phyloP scores from a whole-genome alignment of 2,113 vertebrate genomes.

The Calonectris borealis region DNA sequence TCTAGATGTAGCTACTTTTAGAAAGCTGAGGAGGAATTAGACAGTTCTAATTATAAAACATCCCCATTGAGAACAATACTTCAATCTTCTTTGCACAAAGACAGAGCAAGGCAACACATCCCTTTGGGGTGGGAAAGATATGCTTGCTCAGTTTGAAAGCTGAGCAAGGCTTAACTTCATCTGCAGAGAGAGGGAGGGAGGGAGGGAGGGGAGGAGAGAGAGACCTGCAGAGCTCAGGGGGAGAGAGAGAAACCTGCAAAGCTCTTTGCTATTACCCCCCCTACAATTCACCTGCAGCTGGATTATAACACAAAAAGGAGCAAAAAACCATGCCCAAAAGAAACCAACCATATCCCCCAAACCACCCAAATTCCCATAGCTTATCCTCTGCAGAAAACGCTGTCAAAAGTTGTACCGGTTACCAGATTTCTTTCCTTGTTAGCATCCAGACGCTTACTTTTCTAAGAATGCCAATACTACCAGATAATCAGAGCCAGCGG shows the following conservation, averaged over 20 bases:
- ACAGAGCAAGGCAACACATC: neutral
- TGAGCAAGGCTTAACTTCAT: neutral
- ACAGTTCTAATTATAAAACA: constrained; percentile 12
- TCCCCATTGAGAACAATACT: neutral
- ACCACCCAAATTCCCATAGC: neutral
- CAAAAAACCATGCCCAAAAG: neutral
- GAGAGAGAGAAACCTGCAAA: neutral
- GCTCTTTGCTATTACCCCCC: neutral
- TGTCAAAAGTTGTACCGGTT: neutral
- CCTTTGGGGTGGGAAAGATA: neutral
- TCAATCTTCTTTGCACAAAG: neutral
- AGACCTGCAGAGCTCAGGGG: neutral
- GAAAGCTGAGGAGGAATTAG: constrained; percentile 29
- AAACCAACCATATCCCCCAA: neutral
- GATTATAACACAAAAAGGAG: neutral
- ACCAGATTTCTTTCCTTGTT: neutral
- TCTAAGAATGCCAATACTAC: neutral
- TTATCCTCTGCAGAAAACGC: neutral
- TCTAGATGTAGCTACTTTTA: constrained; percentile 4
- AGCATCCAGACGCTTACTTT: neutral
- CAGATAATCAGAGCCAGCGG: neutral
- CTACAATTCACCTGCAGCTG: neutral
- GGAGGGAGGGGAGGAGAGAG: too few species aligned
- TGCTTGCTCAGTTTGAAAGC: neutral
- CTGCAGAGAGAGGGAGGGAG: neutral